A percentile compares a stretch with the other conserved stretches of the same genome.
phyloP scores from a whole-genome alignment of 92 coral and sea anemone genomes.

The Porites divaricata region DNA sequence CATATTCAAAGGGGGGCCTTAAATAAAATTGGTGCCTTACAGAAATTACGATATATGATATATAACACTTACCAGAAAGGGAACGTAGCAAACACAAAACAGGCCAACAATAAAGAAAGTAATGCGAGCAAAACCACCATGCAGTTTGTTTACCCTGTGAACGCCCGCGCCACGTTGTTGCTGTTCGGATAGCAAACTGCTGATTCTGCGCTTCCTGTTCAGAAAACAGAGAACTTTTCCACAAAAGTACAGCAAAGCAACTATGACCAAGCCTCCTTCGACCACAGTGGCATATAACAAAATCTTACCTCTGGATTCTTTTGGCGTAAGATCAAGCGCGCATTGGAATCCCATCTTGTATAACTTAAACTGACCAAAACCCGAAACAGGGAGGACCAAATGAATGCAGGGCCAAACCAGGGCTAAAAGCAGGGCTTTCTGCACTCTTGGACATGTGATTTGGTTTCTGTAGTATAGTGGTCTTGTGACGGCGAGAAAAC shows the following conservation, averaged over 20 bases:
- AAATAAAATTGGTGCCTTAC: too few relatives aligned
- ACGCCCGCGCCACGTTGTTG: slow-evolving; percentile 72
- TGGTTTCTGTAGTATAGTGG: slow-evolving; percentile 85
- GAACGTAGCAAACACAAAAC: slow-evolving; percentile 82
- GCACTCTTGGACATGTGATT: slow-evolving; percentile 64
- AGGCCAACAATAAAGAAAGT: slow-evolving; percentile 76
- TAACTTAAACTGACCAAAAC: slow-evolving; percentile 80
- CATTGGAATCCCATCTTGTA: slow-evolving; percentile 79
- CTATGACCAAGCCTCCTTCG: slow-evolving; percentile 72
- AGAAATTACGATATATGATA: too few relatives aligned
- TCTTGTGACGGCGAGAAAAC: slow-evolving; percentile 81
- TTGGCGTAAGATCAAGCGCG: slow-evolving; percentile 74
- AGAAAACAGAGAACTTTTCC: slow-evolving; percentile 54
- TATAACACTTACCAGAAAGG: slow-evolving; percentile 85
- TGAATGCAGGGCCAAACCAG: slow-evolving; percentile 77
- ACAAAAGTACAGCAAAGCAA: slow-evolving; percentile 75
- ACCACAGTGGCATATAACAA: slow-evolving; percentile 72
- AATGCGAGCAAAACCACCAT: slow-evolving; percentile 82
- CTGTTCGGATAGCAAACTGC: slow-evolving; percentile 62
- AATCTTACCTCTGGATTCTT: slow-evolving; percentile 42
- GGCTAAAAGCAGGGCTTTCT: slow-evolving; percentile 54
- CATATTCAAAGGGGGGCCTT: too few relatives aligned
- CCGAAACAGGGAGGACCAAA: slow-evolving; percentile 67
- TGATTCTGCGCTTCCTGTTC: slow-evolving; percentile 62
- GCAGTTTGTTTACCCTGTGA: slow-evolving; percentile 52